Conservation (phyloP, 2,113 vertebrate genomes). For the Anhinga rufa region DNA sequence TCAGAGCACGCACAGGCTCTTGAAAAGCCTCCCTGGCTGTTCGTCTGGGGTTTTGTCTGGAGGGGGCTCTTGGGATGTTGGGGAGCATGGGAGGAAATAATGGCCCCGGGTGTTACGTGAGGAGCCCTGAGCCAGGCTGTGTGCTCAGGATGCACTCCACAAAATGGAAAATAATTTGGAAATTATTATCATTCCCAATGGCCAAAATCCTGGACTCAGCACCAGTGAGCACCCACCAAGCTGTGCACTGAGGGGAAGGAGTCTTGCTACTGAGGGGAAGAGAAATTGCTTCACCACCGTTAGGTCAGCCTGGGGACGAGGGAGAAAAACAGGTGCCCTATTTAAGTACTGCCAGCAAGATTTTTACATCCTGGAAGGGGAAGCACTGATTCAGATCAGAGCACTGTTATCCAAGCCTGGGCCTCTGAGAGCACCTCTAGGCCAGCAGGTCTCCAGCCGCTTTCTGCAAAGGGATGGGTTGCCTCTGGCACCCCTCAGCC, state of each 20-base stretch:
- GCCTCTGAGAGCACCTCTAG: background rate
- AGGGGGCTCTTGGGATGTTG: background rate
- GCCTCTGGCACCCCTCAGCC: background rate
- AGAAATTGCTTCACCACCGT: background rate
- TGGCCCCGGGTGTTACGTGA: background rate
- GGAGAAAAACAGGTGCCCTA: background rate
- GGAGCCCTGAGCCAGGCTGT: background rate
- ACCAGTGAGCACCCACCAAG: background rate
- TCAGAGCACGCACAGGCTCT: background rate
- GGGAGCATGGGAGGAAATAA: background rate
- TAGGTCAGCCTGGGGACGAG: background rate
- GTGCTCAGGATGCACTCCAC: background rate
- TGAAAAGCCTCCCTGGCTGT: background rate
- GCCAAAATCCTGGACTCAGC: background rate
- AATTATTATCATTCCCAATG: background rate
- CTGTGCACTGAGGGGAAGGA: background rate
- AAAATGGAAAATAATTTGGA: background rate
- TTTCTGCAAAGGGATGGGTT: background rate
- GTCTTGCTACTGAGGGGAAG: background rate
- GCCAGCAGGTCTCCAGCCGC: background rate
- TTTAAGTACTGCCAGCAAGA: background rate
- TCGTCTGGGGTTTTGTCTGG: background rate
- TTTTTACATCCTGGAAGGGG: background rate
- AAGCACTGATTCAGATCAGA: background rate
- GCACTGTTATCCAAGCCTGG: background rate